Evolutionary conservation across 2,797 vertebrate species (phyloP).

Genomic region (Falco biarmicus): DNA sequence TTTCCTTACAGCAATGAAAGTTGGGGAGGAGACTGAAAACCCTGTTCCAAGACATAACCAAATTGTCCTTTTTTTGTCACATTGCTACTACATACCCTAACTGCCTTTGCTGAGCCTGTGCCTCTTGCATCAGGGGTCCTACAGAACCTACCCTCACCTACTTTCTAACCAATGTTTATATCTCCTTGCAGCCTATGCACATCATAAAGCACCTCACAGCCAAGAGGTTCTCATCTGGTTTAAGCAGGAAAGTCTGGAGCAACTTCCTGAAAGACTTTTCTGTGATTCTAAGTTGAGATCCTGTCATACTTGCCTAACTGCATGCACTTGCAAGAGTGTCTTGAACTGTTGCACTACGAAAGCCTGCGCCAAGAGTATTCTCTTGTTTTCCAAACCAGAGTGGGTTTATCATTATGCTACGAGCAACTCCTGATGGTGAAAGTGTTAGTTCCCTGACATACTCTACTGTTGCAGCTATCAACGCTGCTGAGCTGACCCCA

Average conservation of each 20-base stretch:
- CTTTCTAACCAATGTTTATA: neutral
- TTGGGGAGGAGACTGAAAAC: neutral
- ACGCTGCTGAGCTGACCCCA: neutral
- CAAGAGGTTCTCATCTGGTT: neutral
- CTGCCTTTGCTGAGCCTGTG: neutral
- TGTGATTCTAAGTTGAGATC: neutral
- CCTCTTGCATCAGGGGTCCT: neutral
- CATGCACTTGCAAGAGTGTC: neutral
- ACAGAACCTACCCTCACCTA: neutral
- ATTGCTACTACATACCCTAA: neutral
- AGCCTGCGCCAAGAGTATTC: neutral
- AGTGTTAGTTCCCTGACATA: neutral
- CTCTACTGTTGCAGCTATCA: neutral
- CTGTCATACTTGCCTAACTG: neutral
- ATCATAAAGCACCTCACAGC: neutral
- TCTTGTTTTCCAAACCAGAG: neutral
- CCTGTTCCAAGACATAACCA: neutral
- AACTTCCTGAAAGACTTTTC: neutral
- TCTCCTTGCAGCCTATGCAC: neutral
- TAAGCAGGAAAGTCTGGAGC: neutral
- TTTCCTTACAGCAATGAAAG: neutral
- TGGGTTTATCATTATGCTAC: neutral
- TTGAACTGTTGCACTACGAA: neutral
- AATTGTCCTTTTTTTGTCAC: neutral
- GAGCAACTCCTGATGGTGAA: neutral